A percentile compares a stretch with the other conserved stretches of the same genome.
These are phyloP conservation scores for Hoplodrina ambigua DNA, from an alignment of 2,888 invertebrate species.

Conservation along the genomic window DNA sequence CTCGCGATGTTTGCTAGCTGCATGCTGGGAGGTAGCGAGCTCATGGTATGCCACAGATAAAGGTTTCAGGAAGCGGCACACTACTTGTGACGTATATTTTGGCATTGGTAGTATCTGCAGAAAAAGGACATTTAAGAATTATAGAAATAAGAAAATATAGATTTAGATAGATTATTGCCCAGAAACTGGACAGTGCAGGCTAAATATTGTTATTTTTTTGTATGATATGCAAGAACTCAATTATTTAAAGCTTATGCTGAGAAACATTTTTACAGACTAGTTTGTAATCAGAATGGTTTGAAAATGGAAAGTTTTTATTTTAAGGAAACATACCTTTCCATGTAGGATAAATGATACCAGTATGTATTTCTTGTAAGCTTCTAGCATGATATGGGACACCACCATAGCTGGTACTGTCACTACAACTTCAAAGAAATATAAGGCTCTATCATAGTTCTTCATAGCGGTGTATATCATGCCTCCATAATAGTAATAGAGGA, in stretches of 20 bases:
- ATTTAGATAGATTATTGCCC: too few relatives aligned
- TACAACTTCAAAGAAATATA: conserved; percentile 98
- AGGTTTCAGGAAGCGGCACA: conserved; percentile 95
- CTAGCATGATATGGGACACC: conserved; percentile 99
- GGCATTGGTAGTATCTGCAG: conserved; percentile 92
- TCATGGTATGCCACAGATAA: conserved; percentile 97
- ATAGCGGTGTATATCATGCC: conserved; percentile 99
- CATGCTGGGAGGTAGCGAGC: conserved; percentile 94
- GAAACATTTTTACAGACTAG: too few relatives aligned
- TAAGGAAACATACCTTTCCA: conserved; percentile 93
- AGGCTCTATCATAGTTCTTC: conserved; percentile 97
- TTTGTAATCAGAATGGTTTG: too few relatives aligned
- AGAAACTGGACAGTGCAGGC: too few relatives aligned
- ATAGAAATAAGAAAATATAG: too few relatives aligned
- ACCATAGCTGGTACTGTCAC: conserved; percentile 98
- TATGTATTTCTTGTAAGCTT: conserved; percentile 99
- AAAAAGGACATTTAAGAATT: neutral
- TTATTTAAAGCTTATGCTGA: too few relatives aligned
- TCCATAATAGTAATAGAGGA: conserved; percentile 98
- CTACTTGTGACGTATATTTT: conserved; percentile 97
- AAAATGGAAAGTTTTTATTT: neutral
- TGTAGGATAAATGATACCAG: conserved; percentile 97
- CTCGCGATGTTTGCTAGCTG: conserved; percentile 96
- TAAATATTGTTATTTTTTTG: too few relatives aligned
- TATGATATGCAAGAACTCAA: too few relatives aligned